A percentile compares a stretch with the other conserved stretches of the same genome.
These are phyloP conservation scores for Pocillopora grandis DNA, from an alignment of 92 coral and sea anemone species.

Conservation along the genomic window DNA sequence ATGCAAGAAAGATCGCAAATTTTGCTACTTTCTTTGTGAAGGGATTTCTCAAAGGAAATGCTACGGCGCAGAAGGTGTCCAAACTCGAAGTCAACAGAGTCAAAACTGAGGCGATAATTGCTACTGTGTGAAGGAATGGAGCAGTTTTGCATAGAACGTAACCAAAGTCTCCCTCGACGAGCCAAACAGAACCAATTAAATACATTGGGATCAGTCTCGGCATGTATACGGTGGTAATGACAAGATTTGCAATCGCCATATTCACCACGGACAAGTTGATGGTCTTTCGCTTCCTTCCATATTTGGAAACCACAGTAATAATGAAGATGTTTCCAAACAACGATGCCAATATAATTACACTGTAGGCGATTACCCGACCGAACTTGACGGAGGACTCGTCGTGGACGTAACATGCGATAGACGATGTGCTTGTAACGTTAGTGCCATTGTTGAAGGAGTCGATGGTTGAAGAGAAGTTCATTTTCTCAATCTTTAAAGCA, in stretches of 20 bases:
- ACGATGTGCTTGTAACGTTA: neutral
- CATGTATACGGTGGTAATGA: slow-evolving; percentile 59
- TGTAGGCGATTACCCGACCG: slow-evolving; percentile 30
- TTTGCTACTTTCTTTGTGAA: slow-evolving; percentile 30
- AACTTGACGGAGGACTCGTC: slow-evolving; percentile 6
- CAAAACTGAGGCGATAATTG: slow-evolving; percentile 48
- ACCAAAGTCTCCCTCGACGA: slow-evolving; percentile 46
- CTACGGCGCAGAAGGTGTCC: slow-evolving; percentile 58
- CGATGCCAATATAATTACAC: slow-evolving; percentile 25
- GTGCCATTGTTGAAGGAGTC: neutral
- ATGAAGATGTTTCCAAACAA: slow-evolving; percentile 12
- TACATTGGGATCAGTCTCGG: slow-evolving; percentile 58
- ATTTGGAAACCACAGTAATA: neutral
- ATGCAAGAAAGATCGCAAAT: slow-evolving; percentile 25
- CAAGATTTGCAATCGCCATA: slow-evolving; percentile 52
- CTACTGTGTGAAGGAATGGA: slow-evolving; percentile 54
- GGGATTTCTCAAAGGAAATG: slow-evolving; percentile 44
- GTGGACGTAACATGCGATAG: slow-evolving; percentile 25
- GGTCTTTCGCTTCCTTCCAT: slow-evolving; percentile 31
- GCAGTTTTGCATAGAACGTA: slow-evolving; percentile 44
- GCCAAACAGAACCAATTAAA: slow-evolving; percentile 42
- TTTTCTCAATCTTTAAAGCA: slow-evolving; percentile 7
- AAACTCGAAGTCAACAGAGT: slow-evolving; percentile 44
- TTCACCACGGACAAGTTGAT: slow-evolving; percentile 29
- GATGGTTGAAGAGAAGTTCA: slow-evolving; percentile 9